phyloP scores from a whole-genome alignment of 2,888 invertebrate genomes.

The Geophilus truncorum region DNA sequence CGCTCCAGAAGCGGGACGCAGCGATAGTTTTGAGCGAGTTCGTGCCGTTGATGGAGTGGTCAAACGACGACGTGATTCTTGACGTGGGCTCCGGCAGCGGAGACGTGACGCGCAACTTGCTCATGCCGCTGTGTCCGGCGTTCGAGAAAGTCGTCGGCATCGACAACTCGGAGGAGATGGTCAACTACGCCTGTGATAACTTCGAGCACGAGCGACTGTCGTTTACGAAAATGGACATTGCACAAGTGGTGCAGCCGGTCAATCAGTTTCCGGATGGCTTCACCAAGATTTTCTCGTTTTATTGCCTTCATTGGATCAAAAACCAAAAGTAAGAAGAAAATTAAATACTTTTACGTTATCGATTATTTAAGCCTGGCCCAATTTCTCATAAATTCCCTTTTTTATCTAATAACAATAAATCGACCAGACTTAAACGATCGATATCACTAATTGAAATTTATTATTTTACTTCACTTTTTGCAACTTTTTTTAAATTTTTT shows the following conservation, averaged over 20 bases:
- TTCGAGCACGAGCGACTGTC: constrained; percentile 51
- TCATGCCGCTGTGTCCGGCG: constrained; percentile 54
- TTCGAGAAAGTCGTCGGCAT: constrained; percentile 55
- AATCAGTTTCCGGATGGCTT: constrained; percentile 49
- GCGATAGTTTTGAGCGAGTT: constrained; percentile 61
- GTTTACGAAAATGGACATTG: constrained; percentile 55
- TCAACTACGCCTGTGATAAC: constrained; percentile 58
- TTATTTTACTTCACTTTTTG: not conserved
- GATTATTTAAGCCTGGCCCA: too few relatives aligned
- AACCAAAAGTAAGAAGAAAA: constrained; percentile 58
- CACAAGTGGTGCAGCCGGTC: constrained; percentile 44
- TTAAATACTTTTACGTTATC: too few relatives aligned
- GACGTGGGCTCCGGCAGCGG: constrained; percentile 75
- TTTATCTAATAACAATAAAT: too few relatives aligned
- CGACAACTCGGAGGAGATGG: constrained; percentile 68
- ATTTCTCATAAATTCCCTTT: not conserved
- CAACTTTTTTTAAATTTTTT: not conserved
- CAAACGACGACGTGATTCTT: constrained; percentile 48
- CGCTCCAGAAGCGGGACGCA: constrained; percentile 64
- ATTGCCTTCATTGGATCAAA: constrained; percentile 72
- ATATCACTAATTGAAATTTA: too few relatives aligned
- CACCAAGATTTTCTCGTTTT: constrained; percentile 69
- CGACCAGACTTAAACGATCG: too few relatives aligned
- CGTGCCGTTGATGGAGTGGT: constrained; percentile 57
- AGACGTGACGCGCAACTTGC: constrained; percentile 60